Conservation (phyloP, 2,888 invertebrate genomes). For the Drosophila diplacantha region DNA sequence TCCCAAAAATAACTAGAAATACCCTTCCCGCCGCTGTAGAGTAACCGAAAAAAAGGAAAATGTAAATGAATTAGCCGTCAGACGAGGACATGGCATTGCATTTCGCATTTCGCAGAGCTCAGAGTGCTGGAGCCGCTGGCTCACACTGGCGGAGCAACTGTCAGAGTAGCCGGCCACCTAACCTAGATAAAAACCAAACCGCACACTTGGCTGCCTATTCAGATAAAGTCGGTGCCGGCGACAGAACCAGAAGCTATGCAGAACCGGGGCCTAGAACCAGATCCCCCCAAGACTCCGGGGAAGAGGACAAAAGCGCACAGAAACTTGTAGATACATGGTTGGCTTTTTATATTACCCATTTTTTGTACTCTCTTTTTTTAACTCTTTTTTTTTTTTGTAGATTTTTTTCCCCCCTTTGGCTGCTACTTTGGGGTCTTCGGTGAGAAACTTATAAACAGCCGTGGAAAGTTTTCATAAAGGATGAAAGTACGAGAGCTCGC, state of each 20-base stretch:
- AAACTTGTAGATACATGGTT: slow-evolving; percentile 38
- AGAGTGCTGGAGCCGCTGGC: slow-evolving; percentile 9
- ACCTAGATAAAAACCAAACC: slow-evolving; percentile 62
- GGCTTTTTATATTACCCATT: slow-evolving; percentile 32
- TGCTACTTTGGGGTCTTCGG: slow-evolving; percentile 34
- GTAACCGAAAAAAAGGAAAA: slow-evolving; percentile 47
- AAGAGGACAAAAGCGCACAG: slow-evolving; percentile 49
- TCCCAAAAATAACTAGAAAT: not conserved
- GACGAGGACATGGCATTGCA: slow-evolving; percentile 47
- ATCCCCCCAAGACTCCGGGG: slow-evolving; percentile 27
- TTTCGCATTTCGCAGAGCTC: slow-evolving; percentile 15
- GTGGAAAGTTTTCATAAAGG: slow-evolving; percentile 66
- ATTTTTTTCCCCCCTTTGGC: slow-evolving; percentile 1
- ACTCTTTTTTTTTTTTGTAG: not conserved
- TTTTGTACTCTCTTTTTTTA: not conserved
- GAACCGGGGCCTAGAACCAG: slow-evolving; percentile 11
- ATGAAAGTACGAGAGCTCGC: slow-evolving; percentile 42
- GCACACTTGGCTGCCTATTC: slow-evolving; percentile 63
- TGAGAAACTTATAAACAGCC: slow-evolving; percentile 66
- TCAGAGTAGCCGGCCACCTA: slow-evolving; percentile 44
- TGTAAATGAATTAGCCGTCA: slow-evolving; percentile 62
- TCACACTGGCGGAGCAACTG: slow-evolving; percentile 36
- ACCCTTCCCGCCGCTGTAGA: not conserved
- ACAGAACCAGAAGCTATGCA: slow-evolving; percentile 31
- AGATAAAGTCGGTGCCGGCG: slow-evolving; percentile 30